Evolutionary conservation across 2,797 vertebrate species (phyloP), one percentile per base, ranked within the genome.

Genomic region (Sebastes diploproa): DNA sequence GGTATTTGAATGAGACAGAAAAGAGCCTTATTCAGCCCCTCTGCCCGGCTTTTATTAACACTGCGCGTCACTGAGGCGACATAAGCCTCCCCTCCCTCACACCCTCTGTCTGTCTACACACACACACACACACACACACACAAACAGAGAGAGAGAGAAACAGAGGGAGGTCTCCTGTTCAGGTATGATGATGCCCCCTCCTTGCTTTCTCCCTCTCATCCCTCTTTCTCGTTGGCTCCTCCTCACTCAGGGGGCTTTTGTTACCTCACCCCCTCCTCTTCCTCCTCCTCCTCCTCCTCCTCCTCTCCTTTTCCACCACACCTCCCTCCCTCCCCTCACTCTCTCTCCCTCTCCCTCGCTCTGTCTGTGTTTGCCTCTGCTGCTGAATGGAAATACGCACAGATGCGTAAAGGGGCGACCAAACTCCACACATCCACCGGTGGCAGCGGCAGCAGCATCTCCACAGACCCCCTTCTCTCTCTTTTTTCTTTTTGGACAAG

Each of bases 1-100:
- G 89, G 86, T 95, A 94, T 95, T 94, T 95, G 94, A 95, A 95
- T 95, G 90, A 92, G 90, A 92, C 86, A 95, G 92, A 92, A 93
- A 91, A 93, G 91, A 90, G 81, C 90, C 86, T 93, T 92, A 94
- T 94, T 95, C 94, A 95, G 87, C 89, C 88, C 72, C 80, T 85
- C 78, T 91, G 89, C 81, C 82, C 75, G 60, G 87, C 94, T 95
- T 95, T 94, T 95, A 95, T 95, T 94, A 95, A 94, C 94, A 93
- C 87, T 80, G 87, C 84, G 78, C 86, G 81, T 92, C 91, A 93
- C 92, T 90, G 91, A 87, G 91, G 87, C 85, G 77, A 91, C 91
- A 93, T 93, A 91, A 93, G 88, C 89, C 86, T 81, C 86, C 86
- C 85, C 69, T 50, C 82, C 62, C 75, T 65, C 77, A 76, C 80